These are phyloP conservation scores for Vesta saturnalis DNA, from an alignment of 2,888 invertebrate species.

Conservation along the genomic window DNA sequence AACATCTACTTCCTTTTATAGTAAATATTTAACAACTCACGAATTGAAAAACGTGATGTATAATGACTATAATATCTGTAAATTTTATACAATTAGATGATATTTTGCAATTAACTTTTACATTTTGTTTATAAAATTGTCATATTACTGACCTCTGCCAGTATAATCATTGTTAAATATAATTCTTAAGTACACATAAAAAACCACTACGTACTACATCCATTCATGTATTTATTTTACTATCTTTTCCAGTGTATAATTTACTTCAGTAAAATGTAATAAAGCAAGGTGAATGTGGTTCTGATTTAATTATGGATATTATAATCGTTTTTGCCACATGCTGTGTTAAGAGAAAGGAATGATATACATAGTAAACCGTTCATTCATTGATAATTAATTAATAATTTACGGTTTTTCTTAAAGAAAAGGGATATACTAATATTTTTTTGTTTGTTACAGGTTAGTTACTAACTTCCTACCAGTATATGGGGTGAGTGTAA, in stretches of 20 bases:
- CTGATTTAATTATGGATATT: background rate
- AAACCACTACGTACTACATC: no score
- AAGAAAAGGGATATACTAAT: no score
- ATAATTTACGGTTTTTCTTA: no score
- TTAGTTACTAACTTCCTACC: background rate
- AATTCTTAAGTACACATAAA: no score
- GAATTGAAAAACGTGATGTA: slow-evolving; percentile 2
- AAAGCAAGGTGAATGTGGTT: background rate
- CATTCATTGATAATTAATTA: background rate
- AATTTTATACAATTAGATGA: background rate
- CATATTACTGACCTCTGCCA: no score
- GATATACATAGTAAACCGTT: background rate
- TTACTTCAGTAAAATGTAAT: background rate
- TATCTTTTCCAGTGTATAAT: no score
- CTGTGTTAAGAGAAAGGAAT: background rate
- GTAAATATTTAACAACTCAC: background rate
- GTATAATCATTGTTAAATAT: no score
- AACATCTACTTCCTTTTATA: slow-evolving; percentile 79
- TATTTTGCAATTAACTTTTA: background rate
- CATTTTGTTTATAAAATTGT: background rate
- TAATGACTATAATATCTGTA: no score
- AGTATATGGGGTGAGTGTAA: background rate
- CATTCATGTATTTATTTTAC: no score
- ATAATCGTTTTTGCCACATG: background rate
- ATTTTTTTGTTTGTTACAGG: background rate